Base-by-base conservation (phyloP, 2,888 invertebrate species). In the Leptopilina myrica region DNA sequence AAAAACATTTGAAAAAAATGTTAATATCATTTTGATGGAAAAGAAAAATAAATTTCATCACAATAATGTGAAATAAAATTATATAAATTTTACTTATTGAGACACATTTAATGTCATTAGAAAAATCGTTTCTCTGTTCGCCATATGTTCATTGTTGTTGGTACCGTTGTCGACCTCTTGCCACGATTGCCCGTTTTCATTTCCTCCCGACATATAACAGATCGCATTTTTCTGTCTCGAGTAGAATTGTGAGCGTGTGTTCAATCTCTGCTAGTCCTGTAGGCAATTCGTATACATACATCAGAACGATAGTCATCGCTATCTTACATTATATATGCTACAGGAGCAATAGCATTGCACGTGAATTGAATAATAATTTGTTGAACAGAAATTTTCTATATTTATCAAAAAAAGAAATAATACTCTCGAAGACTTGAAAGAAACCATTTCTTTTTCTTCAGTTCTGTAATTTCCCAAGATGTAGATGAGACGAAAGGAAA, bases 161-260 rank as follows among this genome's bases (percentile, higher is more conserved):
- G 26, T 69, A 73, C 56, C 73, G 73, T 73, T 73, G 73, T 15
- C 56, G 56, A 40, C 73, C 73, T 73, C 73, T 73, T 73, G 73
- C 73, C 73, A 56, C 40, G 33, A 33, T 73, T 73, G 56, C 73
- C 73, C 56, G 73, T 73, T 73, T 73, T 73, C 73, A 73, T 73
- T 73, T 73, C 73, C 73, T 73, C 40, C 12, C 56, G 53, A 56
- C 69, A 73, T 33, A 33, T 33, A 73, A 73, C 69, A 73, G 69
- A 73, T 73, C 33, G 56, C 33, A 59, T 73, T 73, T 73, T 73
- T 59, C 73, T n/a, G 56, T 56, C 56, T 73, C 73, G 56, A 40
- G 33, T 73, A 56, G 49, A 43, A 66, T 43, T 43, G 33, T 46
- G 46, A 9, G 46, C 7, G 46, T 46, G 12, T 66, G 46, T 66